These are phyloP conservation scores for Drymonia ruficornis DNA, from an alignment of 2,888 invertebrate species.

Conservation along the genomic window DNA sequence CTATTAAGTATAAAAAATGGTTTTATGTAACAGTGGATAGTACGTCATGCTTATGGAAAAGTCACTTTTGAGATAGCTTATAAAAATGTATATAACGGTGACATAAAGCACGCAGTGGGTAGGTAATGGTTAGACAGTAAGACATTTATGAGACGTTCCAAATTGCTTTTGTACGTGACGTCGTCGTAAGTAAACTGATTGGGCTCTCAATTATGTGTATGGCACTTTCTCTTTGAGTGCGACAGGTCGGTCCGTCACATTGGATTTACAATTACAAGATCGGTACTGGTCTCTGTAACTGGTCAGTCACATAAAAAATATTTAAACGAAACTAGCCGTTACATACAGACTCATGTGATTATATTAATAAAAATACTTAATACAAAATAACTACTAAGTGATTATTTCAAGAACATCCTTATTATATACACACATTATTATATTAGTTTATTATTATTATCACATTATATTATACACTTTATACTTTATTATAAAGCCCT, in stretches of 20 bases:
- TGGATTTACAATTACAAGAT: constrained; percentile 9
- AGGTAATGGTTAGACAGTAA: constrained; percentile 31
- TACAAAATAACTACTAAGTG: too few relatives aligned
- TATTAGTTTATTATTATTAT: too few relatives aligned
- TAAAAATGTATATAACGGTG: constrained; percentile 12
- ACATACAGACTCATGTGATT: too few relatives aligned
- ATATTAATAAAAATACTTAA: too few relatives aligned
- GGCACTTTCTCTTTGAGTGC: constrained; percentile 57
- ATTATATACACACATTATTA: too few relatives aligned
- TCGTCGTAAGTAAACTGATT: constrained; percentile 57
- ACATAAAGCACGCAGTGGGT: constrained; percentile 12
- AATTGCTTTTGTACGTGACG: constrained; percentile 66
- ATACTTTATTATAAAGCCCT: neutral
- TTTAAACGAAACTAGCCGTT: too few relatives aligned
- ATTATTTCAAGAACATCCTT: too few relatives aligned
- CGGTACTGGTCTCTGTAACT: neutral
- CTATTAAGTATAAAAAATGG: too few relatives aligned
- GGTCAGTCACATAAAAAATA: neutral
- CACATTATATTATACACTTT: too few relatives aligned
- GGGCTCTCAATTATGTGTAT: constrained; percentile 40
- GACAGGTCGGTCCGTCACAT: constrained; percentile 16
- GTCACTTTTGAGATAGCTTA: too few relatives aligned
- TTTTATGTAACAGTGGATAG: too few relatives aligned
- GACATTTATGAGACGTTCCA: constrained; percentile 45
- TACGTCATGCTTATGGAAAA: too few relatives aligned